Base-by-base conservation (phyloP, 2,113 vertebrate species). In the Stictonetta naevosa region DNA sequence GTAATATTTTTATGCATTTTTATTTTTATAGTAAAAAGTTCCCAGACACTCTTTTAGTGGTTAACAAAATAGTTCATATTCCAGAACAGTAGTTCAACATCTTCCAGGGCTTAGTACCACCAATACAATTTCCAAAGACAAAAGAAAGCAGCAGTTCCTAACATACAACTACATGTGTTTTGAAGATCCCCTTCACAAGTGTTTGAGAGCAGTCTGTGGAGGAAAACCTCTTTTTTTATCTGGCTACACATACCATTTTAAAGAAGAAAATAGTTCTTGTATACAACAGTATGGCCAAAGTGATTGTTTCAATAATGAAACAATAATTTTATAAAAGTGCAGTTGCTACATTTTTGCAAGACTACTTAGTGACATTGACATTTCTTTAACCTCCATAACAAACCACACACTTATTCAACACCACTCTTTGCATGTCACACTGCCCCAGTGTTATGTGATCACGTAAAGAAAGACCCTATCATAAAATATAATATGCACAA, bases 401-500 rank as follows among this genome's bases (percentile, higher is more conserved):
- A 96, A 67, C 88, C 88, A 92, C 67, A 77, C 72, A 92, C 86
- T 96, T 86, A 88, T 53, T 96, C 92, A 95, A 89, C 83, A 93
- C 38, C 76, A 87, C 75, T 76, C 86, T 79, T 71, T 68, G 63
- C 90, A 59, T 90, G 95, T 95, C 95, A 96, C n/a, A 58, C 38
- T 94, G 71, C 81, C n/a, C 44, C 81, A 89, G 83, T 93, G 93
- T 96, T 97, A 97, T 75, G 78, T 84, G 95, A 96, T 96, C 95
- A 80, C 0, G 4, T 95, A 95, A 93, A 90, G 95, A 97, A 97
- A 96, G 93, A 92, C 62, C 52, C 17, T 81, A 90, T 83, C 88
- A 93, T 95, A 97, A 97, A 97, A 97, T 83, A 72, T 90, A 96
- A 97, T 97, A 96, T 85, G 42, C 95, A 95, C 94, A 90, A 87